Base-by-base conservation (phyloP, 2,888 invertebrate genomes). In the Nebria brevicollis region DNA sequence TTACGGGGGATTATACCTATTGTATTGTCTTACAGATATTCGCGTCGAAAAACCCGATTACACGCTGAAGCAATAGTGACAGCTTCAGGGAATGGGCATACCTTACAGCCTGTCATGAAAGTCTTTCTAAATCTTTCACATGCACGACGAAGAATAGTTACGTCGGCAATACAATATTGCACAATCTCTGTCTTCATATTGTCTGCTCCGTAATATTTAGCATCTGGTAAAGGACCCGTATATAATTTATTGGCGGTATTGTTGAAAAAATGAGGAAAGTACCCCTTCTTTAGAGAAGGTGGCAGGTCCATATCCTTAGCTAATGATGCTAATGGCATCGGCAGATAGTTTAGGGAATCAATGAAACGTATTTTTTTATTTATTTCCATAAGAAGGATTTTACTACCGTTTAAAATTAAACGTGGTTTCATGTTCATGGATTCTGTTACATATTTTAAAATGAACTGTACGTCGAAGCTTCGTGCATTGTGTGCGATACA, bases 1-100 rank as follows among this genome's bases (percentile, higher is more conserved):
- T 74, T 75, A 5, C 72, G 75, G 0, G 86, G 86, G 13, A 87
- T 84, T 2, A 87, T 82, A 72, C 72, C 72, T n/a, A 72, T 72
- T 5, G 34, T 72, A 4, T 34, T 2, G 8, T 42, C 34, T 25
- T 72, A 34, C 26, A 72, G 20, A 72, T 25, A 72, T 25, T 1
- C 1, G 10, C 72, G 72, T 81, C 84, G n/a, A n/a, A n/a, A n/a
- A n/a, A n/a, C n/a, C n/a, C n/a, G n/a, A n/a, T n/a, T n/a, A n/a
- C n/a, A n/a, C n/a, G n/a, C n/a, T 3, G 83, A 83, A 1, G 84
- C 83, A 13, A 85, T 83, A 0, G 86, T 86, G 0, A 78, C 77
- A 8, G 84, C 83, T 75, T 86, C 85, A 0, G 81, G 73, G 77
- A 87, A 86, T 1, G 86, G 86, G 26, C 84, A 84, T 1, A 86